Base-by-base conservation (phyloP, 2,888 invertebrate genomes). In the Chrysolina oricalcia region DNA sequence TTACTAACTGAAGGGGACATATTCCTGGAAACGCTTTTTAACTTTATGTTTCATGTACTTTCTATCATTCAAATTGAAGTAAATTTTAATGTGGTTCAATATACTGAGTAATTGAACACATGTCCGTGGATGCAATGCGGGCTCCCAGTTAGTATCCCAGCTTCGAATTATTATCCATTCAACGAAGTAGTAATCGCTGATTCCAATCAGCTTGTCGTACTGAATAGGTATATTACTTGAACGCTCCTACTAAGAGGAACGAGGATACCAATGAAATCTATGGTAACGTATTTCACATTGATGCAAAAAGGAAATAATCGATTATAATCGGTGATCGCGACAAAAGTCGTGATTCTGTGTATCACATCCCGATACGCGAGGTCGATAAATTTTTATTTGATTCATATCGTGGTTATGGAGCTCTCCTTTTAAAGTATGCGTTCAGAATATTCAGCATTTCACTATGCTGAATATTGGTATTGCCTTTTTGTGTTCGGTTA, bases 371-470 rank as follows among this genome's bases (percentile, higher is more conserved):
- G 80, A 81, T 82, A 80, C 78, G 76, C 78, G 64, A 73, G 78
- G 64, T 62, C 77, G 81, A 82, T 82, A 82, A 80, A 81, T 81
- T 77, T 80, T 75, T 78, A 77, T 82, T 82, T 80, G 80, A 82
- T 83, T 82, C 73, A 68, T 71, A 78, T 75, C 59, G 27, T 59
- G 59, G 17, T 59, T 59, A 59, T 59, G 27, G 59, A 59, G 59
- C 35, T 59, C 59, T 59, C 59, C 59, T 59, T 59, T 59, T 59
- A 59, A 35, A 59, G 59, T 6, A 17, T 27, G n/a, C 35, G n/a
- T 27, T 59, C 35, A 35, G 17, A 27, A 35, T 59, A 59, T 59
- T 59, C 59, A 59, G 59, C 35, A n/a, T 35, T 59, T 59, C 59
- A 59, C 35, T 59, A n/a, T 35, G n/a, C 35, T 59, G 59, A 59